Percentiles rank a stretch among this genome's conserved stretches.
Conservation (phyloP, 2,888 invertebrate genomes). For the Hirtodrosophila confusa region DNA sequence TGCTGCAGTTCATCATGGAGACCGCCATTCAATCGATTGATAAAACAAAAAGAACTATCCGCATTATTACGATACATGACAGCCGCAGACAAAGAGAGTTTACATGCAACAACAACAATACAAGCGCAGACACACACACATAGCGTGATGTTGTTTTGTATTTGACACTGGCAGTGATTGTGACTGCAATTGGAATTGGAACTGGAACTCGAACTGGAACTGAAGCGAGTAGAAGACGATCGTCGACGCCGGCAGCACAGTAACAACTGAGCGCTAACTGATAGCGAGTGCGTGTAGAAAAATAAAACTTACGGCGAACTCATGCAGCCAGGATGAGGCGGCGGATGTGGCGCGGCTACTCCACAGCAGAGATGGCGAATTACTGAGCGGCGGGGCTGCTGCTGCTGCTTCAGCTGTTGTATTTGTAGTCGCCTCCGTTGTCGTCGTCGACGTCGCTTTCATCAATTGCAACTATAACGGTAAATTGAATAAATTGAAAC, state of each 20-base stretch:
- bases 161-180: conserved; percentile 15
- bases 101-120: conserved; percentile 28
- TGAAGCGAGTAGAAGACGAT: conserved; percentile 36
- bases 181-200: no score
- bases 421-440: conserved; percentile 2
- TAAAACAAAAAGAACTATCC: conserved; percentile 78
- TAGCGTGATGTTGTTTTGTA: conserved; percentile 38
- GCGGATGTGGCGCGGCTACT: conserved; percentile 58
- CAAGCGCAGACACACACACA: conserved; percentile 36
- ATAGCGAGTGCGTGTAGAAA: conserved; percentile 10
- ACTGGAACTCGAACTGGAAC: conserved; percentile 14
- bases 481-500: conserved; percentile 79
- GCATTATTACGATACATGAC: conserved; percentile 72
- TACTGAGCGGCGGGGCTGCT: conserved; percentile 32
- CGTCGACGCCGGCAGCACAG: conserved; percentile 44
- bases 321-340: conserved; percentile 71
- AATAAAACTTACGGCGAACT: conserved; percentile 56
- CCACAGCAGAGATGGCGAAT: conserved; percentile 44
- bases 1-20: conserved; percentile 88
- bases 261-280: conserved; percentile 53
- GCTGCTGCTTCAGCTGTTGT: conserved; percentile 17
- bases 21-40: conserved; percentile 67
- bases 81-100: conserved; percentile 41
- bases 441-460: conserved; percentile 42
- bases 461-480: conserved; percentile 75